Base-by-base conservation (phyloP, 2,113 vertebrate genomes). In the Oreocharis arfaki region DNA sequence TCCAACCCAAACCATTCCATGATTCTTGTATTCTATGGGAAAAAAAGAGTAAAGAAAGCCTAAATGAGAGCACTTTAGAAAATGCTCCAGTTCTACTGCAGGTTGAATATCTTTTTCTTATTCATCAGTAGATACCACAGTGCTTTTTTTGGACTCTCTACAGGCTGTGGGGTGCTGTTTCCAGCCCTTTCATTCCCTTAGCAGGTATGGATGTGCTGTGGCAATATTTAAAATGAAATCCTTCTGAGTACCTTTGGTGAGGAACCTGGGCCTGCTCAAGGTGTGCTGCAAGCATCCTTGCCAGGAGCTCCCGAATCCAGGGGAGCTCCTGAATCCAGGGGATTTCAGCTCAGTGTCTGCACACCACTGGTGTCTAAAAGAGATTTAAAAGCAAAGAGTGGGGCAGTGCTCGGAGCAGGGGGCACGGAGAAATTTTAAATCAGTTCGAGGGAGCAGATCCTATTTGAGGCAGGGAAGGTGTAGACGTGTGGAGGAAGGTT, bases 371-470 rank as follows among this genome's bases (percentile, higher is more conserved):
- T 32, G 22, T 53, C 78, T 16, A 11, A 53, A 55, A 8, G 9
- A 18, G 50, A 70, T 17, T 24, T 89, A 16, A 79, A 71, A 33
- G 26, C 42, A 50, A 13, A 59, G 10, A 77, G 11, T 4, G 2
- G 37, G 44, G 21, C 30, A 78, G 33, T 4, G 15, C 8, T 68
- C 42, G 57, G 56, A 63, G n/a, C 44, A 76, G 28, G 7, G 5
- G 12, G 2, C 9, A 49, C 10, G 0, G 4, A 49, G 27, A 76
- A 76, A 49, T 19, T 71, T 79, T 26, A 44, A 67, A 75, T 16
- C 16, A 5, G 1, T 61, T 7, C n/a, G 33, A 44, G 17, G 23
- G 10, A 37, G 3, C 3, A 0, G 15, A 53, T 52, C 13, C 24
- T 28, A 1, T 4, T 5, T 33, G 17, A 27, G 50, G 9, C 10